Percentiles rank a stretch among this genome's conserved stretches.
Conservation (phyloP, 2,797 vertebrate genomes). For the Hoplostethus atlanticus region DNA sequence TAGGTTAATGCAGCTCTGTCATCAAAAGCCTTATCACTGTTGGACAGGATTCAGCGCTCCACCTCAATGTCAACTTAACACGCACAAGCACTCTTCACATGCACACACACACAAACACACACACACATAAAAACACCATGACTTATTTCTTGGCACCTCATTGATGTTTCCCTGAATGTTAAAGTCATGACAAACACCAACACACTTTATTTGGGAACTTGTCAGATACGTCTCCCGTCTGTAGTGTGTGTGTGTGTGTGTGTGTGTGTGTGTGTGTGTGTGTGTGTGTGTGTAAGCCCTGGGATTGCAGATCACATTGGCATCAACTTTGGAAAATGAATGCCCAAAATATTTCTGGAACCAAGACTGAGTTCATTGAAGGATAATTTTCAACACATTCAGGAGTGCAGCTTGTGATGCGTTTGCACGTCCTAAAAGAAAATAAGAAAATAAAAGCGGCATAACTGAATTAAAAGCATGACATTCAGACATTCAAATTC, state of each 20-base stretch:
- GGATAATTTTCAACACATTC: not conserved
- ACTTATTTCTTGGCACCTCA: slow-evolving; percentile 72
- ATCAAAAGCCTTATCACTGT: slow-evolving; percentile 79
- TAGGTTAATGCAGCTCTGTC: slow-evolving; percentile 77
- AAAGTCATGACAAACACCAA: slow-evolving; percentile 61
- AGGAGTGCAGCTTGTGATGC: not conserved
- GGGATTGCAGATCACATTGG: slow-evolving; percentile 6
- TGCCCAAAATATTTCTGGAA: slow-evolving; percentile 35
- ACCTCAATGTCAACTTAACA: slow-evolving; percentile 79
- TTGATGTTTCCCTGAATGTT: slow-evolving; percentile 64
- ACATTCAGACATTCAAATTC: no score
- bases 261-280: slow-evolving; percentile 28
- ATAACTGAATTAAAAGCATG: no score
- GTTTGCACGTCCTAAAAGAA: no score
- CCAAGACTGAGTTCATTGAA: slow-evolving; percentile 31
- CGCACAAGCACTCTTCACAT: not conserved
- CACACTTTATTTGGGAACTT: slow-evolving; percentile 70
- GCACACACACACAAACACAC: not conserved
- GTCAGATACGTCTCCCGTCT: slow-evolving; percentile 33
- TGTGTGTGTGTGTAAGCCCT: slow-evolving; percentile 24
- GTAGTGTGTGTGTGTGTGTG: no score
- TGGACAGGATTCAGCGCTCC: slow-evolving; percentile 83
- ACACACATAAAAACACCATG: slow-evolving; percentile 47
- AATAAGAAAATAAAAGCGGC: no score
- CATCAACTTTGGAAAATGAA: slow-evolving; percentile 29